Base-by-base conservation (phyloP, 2,888 invertebrate species). In the Anodontia alba region DNA sequence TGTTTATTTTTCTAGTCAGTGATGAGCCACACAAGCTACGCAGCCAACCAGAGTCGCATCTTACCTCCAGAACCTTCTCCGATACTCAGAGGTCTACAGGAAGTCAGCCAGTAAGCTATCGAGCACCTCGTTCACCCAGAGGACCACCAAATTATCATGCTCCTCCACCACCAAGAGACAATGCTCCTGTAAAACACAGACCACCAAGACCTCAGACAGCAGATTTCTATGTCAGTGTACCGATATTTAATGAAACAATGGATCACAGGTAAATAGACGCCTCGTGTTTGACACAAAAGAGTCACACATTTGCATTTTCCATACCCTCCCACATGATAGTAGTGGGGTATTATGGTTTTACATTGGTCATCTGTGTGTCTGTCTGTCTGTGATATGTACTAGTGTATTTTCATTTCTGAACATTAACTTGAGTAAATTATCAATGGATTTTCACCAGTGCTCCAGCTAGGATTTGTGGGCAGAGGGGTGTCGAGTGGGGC, bases 201-300 rank as follows among this genome's bases (percentile, higher is more conserved):
- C 72, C 66, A 74, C 70, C 54, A 17, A 49, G 8, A 23, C 81
- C 84, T 29, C 1, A 81, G 23, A 77, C 33, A 23, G 79, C 81
- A 36, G 84, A 84, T 67, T 84, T 84, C 68, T 79, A 68, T 42
- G 62, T 84, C 66, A 84, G 84, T 73, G 84, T 84, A 33, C 84
- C 84, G 42, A 81, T 84, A 17, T 84, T 84, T 42, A 81, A 79
- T 71, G 84, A 84, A 73, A 81, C 84, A n/a, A 66, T 81, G 62
- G 62, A 81, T 51, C 84, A 84, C 78, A 84, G 84, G 84, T 84
- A 79, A 73, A n/a, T 46, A 12, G 7, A 38, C 38, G 12, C n/a
- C n/a, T n/a, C n/a, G n/a, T n/a, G n/a, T 17, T n/a, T 51, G 23
- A 43, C 29, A 15, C 7, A 20, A 70, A 33, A 51, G 20, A 33